phyloP scores from a whole-genome alignment of 2,888 invertebrate species.

The Blastobasis lacticolella region DNA sequence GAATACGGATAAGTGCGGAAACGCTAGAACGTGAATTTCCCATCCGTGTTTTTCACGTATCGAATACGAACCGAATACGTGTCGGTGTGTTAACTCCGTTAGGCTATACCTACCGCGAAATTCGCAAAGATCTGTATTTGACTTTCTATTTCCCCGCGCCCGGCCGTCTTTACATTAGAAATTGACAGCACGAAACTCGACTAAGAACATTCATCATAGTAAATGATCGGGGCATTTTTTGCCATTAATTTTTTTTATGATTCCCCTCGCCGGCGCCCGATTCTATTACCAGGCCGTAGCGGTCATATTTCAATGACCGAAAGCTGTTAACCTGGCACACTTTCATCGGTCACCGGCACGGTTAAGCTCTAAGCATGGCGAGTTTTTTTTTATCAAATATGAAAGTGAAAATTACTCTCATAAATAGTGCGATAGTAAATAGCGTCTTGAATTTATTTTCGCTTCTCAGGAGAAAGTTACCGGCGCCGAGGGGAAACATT shows the following conservation, averaged over 20 bases:
- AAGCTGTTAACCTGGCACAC: slow-evolving; percentile 24
- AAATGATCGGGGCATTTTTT: slow-evolving; percentile 37
- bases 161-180: slow-evolving; percentile 6
- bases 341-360: slow-evolving; percentile 48
- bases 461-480: too few relatives aligned
- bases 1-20: too few relatives aligned
- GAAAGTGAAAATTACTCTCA: slow-evolving; percentile 44
- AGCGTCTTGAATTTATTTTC: too few relatives aligned
- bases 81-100: too few relatives aligned
- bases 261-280: slow-evolving; percentile 12
- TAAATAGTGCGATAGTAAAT: slow-evolving; percentile 1
- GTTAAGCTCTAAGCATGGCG: slow-evolving; percentile 25
- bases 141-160: background rate
- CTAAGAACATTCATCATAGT: slow-evolving; percentile 38
- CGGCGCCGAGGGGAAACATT: too few relatives aligned
- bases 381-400: slow-evolving; percentile 34
- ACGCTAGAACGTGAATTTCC: too few relatives aligned
- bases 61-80: too few relatives aligned
- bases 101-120: too few relatives aligned
- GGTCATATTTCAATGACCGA: slow-evolving; percentile 23
- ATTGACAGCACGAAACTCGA: slow-evolving; percentile 21
- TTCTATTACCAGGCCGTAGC: slow-evolving; percentile 24
- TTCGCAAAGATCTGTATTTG: too few relatives aligned
- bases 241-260: slow-evolving; percentile 22
- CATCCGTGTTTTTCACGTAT: too few relatives aligned